Base-by-base conservation (phyloP, 2,113 vertebrate genomes). In the Pao palembangensis region DNA sequence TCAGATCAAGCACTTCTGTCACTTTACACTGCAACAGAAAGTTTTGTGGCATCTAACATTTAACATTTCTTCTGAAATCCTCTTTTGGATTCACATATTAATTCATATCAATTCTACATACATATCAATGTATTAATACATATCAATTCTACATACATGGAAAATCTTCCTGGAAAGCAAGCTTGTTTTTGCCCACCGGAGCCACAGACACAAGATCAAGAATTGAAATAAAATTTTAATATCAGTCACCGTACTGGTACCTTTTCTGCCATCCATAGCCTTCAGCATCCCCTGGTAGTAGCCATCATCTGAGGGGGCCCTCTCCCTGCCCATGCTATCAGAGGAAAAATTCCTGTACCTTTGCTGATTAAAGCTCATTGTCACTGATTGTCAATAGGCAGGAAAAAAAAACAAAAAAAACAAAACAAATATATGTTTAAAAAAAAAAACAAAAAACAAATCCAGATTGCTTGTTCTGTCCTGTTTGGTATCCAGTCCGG, bases 281-380 rank as follows among this genome's bases (percentile, higher is more conserved):
- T 89, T 92, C 63, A 92, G 88, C 91, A 89, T 89, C 72, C 88
- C 91, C 71, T 88, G 90, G 81, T 89, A 91, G 67, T 82, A 85
- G 17, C 61, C 75, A 0, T 92, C 91, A 0, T 92, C 91, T 41
- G 91, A 92, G 61, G 82, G 63, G 38, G 71, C 5, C 64, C 90
- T 86, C n/a, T 89, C 85, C 62, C 86, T 88, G 61, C 86, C 84
- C 53, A 57, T 5, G 54, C 83, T 75, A 71, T 83, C 89, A 31
- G 68, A 55, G 53, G 91, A 92, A 55, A 78, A 61, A 71, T 91
- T 91, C 80, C 86, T 89, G 71, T 75, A 80, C 70, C 51, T 89
- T 80, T 88, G 79, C 23, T 80, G 75, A 43, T 55, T 70, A 43
- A 70, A 69, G 72, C 61, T 89, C 91, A 92, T 92, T 19, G 62